Evolutionary conservation across 2,797 vertebrate genomes (phyloP), one percentile per base, ranked within the genome.

Genomic region (Tympanoctomys barrerae): DNA sequence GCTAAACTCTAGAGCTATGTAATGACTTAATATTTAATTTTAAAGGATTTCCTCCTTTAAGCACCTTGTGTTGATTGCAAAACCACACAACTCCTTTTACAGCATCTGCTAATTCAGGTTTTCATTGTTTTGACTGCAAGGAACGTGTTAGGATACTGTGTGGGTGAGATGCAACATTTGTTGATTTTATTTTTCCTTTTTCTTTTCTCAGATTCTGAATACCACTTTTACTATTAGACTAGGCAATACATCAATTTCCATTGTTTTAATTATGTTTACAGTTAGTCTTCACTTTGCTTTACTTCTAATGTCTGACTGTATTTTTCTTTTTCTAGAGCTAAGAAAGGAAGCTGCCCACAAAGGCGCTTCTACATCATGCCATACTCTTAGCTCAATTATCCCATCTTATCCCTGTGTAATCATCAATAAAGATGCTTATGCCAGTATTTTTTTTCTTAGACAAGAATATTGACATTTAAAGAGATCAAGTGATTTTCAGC

Each of bases 391-490:
- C 42, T 84, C 11, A 28, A 33, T 31, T 39, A 54, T 73, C 70
- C 68, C 61, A 42, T 85, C 68, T 87, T 82, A 79, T 79, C 78
- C 21, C 26, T 12, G 7, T 66, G 59, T 42, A 90, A 89, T 87
- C 66, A 75, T 90, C 66, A 22, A 3, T 89, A 75, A 92, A 87
- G 80, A 84, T 85, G 16, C 77, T 61, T n/a, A 24, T 36, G 33
- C 21, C 19, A 82, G 62, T 33, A 42, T 49, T 22, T 42, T 49
- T 26, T 49, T 22, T 0, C 39, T 89, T 28, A 4, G 6, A 68
- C 83, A 84, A 87, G 87, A 26, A 90, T 95, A 61, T 12, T 73
- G 78, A 93, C 78, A 64, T 94, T 86, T 91, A 57, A 87, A 93
- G 85, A 93, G 87, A 92, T 84, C 64, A 89, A 94, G 59, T 57